A percentile compares a stretch with the other conserved stretches of the same genome.
Conservation (phyloP, 1,140 invertebrate species). For the Diplogasteroides magnus region DNA sequence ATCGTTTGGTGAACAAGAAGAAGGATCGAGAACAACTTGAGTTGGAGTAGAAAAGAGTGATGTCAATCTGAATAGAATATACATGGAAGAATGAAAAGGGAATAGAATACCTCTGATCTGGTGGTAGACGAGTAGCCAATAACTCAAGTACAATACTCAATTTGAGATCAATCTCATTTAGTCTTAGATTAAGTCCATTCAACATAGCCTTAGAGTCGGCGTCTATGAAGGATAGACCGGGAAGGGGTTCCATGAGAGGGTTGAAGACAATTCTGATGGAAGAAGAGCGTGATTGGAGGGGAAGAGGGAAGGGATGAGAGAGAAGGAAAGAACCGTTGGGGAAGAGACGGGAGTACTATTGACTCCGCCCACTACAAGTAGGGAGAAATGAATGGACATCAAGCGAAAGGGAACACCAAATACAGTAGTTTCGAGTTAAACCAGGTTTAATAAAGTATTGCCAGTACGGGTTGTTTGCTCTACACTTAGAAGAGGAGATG, state of each 20-base stretch:
- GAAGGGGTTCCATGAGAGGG: neutral
- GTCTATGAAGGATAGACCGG: conserved; percentile 35
- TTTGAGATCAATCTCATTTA: conserved; percentile 53
- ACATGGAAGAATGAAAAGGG: neutral
- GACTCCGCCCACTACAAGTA: too few species aligned
- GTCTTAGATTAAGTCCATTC: conserved; percentile 41
- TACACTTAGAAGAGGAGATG: too few species aligned
- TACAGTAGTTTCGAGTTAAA: too few species aligned
- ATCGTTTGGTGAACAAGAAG: conserved; percentile 1
- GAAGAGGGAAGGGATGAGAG: neutral
- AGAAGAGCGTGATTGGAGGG: neutral
- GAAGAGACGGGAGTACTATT: too few species aligned
- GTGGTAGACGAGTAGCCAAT: conserved; percentile 29
- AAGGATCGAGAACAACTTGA: conserved; percentile 8
- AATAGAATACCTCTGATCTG: conserved; percentile 22
- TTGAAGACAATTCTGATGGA: neutral
- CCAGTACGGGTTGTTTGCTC: too few species aligned
- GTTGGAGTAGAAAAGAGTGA: conserved; percentile 27
- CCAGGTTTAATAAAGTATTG: too few species aligned
- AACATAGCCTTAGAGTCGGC: conserved; percentile 46
- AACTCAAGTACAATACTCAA: conserved; percentile 41
- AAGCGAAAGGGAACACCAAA: too few species aligned
- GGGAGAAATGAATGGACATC: too few species aligned
- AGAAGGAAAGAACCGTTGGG: too few species aligned
- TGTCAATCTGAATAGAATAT: conserved; percentile 14